phyloP scores from a whole-genome alignment of 1,140 invertebrate species.

The Ptiloglossa arizonensis region DNA sequence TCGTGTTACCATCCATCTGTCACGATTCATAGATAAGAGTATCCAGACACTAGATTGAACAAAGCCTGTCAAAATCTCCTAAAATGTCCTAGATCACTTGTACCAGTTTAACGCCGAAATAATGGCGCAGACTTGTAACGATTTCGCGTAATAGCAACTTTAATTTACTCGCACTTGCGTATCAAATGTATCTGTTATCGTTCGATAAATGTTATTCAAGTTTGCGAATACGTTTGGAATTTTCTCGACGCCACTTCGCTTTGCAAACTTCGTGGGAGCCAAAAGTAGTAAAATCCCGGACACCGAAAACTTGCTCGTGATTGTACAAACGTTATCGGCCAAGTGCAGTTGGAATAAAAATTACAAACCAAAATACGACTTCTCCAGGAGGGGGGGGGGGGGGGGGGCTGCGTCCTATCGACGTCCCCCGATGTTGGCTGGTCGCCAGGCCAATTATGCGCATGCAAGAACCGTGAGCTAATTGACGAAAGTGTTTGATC shows the following conservation, averaged over 20 bases:
- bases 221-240: too few species aligned
- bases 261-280: not conserved
- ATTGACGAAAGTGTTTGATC: constrained; percentile 75
- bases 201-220: too few species aligned
- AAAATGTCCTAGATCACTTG: too few species aligned
- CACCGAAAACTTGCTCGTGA: not conserved
- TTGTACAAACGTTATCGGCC: not conserved
- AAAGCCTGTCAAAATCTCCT: too few species aligned
- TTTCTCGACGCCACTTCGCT: not conserved
- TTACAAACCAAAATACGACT: constrained; percentile 8
- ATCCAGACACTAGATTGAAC: too few species aligned
- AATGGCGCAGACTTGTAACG: too few species aligned
- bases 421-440: constrained; percentile 37
- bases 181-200: too few species aligned
- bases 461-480: constrained; percentile 66
- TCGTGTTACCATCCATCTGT: too few species aligned
- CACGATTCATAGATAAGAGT: too few species aligned
- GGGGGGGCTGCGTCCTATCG: constrained; percentile 6
- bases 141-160: too few species aligned
- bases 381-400: not conserved
- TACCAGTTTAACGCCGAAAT: too few species aligned
- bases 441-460: constrained; percentile 57
- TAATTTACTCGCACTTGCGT: too few species aligned
- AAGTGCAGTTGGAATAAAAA: constrained; percentile 9
- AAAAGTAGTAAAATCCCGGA: not conserved